Evolutionary conservation across 2,113 vertebrate genomes (phyloP).

Genomic region (Bettongia penicillata): DNA sequence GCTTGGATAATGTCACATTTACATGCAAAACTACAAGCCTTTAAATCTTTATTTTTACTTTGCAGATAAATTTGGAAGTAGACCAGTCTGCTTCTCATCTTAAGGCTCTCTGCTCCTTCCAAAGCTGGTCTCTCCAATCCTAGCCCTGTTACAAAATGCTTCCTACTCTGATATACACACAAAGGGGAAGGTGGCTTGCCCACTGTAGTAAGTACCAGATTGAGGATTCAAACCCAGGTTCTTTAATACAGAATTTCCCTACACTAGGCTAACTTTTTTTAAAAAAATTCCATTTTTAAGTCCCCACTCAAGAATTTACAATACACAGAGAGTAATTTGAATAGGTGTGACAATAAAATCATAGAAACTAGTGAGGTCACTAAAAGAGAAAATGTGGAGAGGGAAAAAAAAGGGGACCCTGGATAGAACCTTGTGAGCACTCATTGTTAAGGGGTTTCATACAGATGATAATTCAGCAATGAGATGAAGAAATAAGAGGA

Average conservation of each 20-base stretch:
- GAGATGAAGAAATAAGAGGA: not conserved
- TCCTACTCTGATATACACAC: not conserved
- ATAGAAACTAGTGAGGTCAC: not conserved
- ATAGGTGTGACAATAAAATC: not conserved
- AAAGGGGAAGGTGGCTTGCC: not conserved
- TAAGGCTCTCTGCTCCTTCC: not conserved
- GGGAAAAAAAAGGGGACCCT: not conserved
- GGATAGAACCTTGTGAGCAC: not conserved
- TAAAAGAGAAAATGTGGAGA: not conserved
- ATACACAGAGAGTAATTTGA: not conserved
- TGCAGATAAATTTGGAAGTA: slow-evolving; percentile 4
- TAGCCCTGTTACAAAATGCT: not conserved
- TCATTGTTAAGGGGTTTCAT: not conserved
- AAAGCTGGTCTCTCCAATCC: not conserved
- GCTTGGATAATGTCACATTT: not conserved
- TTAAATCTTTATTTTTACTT: slow-evolving; percentile 2
- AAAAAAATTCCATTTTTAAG: not conserved
- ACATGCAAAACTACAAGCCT: not conserved
- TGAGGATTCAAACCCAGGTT: not conserved
- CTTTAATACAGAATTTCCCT: not conserved
- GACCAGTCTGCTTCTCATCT: not conserved
- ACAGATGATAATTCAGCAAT: not conserved
- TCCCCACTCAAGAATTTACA: not conserved
- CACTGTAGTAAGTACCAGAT: not conserved
- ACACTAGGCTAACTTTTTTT: not conserved